A percentile compares a stretch with the other conserved stretches of the same genome.
Evolutionary conservation across 2,113 vertebrate species (phyloP).

Genomic region (Cettia cetti): DNA sequence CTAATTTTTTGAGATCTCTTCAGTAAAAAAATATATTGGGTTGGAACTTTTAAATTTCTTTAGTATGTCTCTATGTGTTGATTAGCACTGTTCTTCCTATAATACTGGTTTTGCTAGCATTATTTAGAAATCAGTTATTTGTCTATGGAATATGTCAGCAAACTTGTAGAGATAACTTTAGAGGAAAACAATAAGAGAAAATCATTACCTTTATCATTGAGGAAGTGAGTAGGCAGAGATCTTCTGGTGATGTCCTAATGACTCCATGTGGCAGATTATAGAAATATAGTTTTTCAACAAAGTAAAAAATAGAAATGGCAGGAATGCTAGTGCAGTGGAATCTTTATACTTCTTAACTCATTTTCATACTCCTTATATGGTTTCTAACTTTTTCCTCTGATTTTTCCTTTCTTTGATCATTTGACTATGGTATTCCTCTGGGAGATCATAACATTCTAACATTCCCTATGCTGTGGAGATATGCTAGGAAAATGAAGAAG

Average conservation of each 20-base stretch:
- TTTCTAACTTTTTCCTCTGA: background rate
- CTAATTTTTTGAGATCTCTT: background rate
- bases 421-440: background rate
- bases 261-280: background rate
- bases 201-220: background rate
- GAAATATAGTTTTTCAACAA: background rate
- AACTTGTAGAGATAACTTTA: background rate
- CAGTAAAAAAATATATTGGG: background rate
- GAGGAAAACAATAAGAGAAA: background rate
- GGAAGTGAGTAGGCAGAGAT: background rate
- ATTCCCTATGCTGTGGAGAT: background rate
- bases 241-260: background rate
- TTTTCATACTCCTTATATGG: background rate
- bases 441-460: background rate
- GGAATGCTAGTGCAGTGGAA: background rate
- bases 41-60: background rate
- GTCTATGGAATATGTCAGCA: background rate
- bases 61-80: background rate
- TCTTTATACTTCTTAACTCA: background rate
- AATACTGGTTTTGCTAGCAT: background rate
- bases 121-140: background rate
- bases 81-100: background rate
- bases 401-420: constrained; percentile 15
- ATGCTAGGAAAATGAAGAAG: background rate
- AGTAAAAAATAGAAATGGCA: background rate